These are phyloP conservation scores for Drosophila micromelanica DNA, from an alignment of 1,140 invertebrate species.

Conservation along the genomic window DNA sequence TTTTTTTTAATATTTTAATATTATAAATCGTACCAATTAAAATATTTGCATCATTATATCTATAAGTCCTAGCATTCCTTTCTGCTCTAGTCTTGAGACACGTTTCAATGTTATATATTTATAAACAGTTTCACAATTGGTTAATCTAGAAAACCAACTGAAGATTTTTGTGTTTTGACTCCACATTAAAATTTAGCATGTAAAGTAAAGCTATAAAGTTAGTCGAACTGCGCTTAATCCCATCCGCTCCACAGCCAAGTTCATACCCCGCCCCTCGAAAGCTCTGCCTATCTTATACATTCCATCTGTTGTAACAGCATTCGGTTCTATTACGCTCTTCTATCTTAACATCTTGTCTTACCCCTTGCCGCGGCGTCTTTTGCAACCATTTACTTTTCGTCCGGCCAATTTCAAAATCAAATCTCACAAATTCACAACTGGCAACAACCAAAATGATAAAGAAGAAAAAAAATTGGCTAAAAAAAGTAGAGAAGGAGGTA, in stretches of 20 bases:
- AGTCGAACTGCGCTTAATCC: background rate
- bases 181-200: background rate
- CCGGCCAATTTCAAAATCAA: conserved; percentile 74
- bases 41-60: too few relatives aligned
- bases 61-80: too few relatives aligned
- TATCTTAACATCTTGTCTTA: conserved; percentile 52
- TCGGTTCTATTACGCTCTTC: conserved; percentile 28
- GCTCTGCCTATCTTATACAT: conserved; percentile 12
- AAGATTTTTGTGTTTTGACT: too few relatives aligned
- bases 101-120: too few relatives aligned
- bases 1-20: too few relatives aligned
- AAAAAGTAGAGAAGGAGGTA: background rate
- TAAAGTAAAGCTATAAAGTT: background rate
- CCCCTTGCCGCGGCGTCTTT: conserved; percentile 21
- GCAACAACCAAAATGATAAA: conserved; percentile 19
- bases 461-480: background rate
- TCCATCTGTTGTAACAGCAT: conserved; percentile 6
- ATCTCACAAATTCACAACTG: conserved; percentile 78
- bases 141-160: too few relatives aligned
- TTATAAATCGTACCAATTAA: too few relatives aligned
- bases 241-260: background rate
- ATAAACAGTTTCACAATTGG: too few relatives aligned
- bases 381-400: conserved; percentile 30
- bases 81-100: too few relatives aligned
- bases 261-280: background rate